These are phyloP conservation scores for Calliopsis andreniformis DNA, from an alignment of 1,140 invertebrate genomes.

Conservation along the genomic window DNA sequence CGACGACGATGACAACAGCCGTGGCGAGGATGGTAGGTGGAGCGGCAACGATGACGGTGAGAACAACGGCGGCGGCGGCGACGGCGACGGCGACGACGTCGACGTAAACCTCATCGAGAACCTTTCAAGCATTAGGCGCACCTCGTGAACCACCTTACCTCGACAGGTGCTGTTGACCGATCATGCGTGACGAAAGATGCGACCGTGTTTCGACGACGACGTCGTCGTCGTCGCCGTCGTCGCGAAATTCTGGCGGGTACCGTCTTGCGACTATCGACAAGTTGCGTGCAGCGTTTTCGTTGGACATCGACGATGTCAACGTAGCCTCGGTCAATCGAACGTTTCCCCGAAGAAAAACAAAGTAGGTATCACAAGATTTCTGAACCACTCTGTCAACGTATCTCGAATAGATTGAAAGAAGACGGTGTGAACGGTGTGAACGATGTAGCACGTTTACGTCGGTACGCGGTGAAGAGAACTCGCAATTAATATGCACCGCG, in stretches of 20 bases:
- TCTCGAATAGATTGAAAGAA: not conserved
- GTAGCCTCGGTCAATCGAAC: conserved; percentile 8
- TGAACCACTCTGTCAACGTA: conserved; percentile 21
- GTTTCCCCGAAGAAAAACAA: not conserved
- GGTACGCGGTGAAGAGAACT: not conserved
- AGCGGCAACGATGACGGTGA: not conserved
- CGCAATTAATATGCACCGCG: conserved; percentile 25
- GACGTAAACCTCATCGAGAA: conserved; percentile 59
- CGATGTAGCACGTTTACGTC: not conserved
- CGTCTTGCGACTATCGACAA: conserved; percentile 13
- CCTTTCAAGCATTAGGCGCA: conserved; percentile 45
- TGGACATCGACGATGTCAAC: conserved; percentile 40
- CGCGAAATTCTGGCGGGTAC: conserved; percentile 7
- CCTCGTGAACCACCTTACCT: conserved; percentile 41
- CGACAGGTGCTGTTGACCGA: conserved; percentile 18
- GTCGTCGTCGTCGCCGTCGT: conserved; percentile 55
- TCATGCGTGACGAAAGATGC: conserved; percentile 24
- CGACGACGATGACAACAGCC: not conserved
- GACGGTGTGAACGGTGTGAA: not conserved
- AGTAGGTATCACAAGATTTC: not conserved
- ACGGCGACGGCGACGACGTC: conserved; percentile 41
- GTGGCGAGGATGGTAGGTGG: conserved; percentile 3
- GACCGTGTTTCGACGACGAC: conserved; percentile 16
- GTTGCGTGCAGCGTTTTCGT: not conserved
- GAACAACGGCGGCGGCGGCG: conserved; percentile 23